phyloP scores from a whole-genome alignment of 2,113 vertebrate species.

The Peromyscus californicus region DNA sequence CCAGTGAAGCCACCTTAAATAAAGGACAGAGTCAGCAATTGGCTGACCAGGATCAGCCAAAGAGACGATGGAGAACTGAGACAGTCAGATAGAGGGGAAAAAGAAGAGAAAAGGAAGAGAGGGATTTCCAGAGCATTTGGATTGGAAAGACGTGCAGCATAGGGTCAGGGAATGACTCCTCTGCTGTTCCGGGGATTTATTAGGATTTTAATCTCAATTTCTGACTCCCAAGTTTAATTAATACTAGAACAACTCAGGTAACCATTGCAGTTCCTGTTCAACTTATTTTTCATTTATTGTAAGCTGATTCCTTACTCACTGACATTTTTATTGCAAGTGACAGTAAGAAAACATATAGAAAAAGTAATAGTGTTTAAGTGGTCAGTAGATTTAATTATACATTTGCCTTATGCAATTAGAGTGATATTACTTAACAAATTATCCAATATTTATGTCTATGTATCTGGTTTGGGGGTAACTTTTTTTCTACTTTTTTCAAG shows the following conservation, averaged over 20 bases:
- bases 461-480: neutral
- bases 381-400: neutral
- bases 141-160: neutral
- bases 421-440: neutral
- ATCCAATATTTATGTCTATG: neutral
- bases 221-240: neutral
- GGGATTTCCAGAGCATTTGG: neutral
- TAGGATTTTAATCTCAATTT: neutral
- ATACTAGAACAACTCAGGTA: neutral
- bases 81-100: accelerated
- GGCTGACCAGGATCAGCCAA: neutral
- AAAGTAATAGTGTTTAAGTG: neutral
- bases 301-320: neutral
- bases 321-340: neutral
- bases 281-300: neutral
- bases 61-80: neutral
- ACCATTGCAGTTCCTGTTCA: neutral
- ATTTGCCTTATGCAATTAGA: neutral
- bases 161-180: neutral
- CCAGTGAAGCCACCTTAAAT: neutral
- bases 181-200: neutral
- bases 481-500: neutral
- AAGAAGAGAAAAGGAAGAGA: neutral
- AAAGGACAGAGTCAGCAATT: neutral
- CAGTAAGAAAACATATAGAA: neutral